Base-by-base conservation (phyloP, 2,888 invertebrate genomes). In the Ganaspis brasiliensis region DNA sequence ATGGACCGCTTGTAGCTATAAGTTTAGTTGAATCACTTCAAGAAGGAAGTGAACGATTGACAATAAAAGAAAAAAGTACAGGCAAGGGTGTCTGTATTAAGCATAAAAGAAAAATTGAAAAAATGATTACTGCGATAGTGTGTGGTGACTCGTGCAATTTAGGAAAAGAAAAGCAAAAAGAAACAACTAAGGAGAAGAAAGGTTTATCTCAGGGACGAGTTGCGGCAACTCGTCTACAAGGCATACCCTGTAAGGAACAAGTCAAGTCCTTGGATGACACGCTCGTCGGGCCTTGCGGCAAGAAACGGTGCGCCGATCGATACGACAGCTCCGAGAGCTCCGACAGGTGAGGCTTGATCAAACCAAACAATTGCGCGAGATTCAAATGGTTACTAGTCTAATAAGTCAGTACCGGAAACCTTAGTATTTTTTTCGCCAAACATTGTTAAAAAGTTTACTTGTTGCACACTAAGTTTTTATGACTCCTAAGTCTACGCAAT, bases 261-360 rank as follows among this genome's bases (percentile, higher is more conserved):
- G 87, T 90, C 82, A 87, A 87, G 82, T 86, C 75, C 78, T 87
- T 88, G 79, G 88, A 90, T 83, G 89, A 89, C 83, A 88, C 86
- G 84, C 86, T 88, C 79, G 85, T 86, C 80, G 91, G 90, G 78
- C 87, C 91, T 85, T 95, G 94, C 91, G 94, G 95, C 92, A 96
- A 95, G 93, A 97, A 96, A 93, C 94, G 97, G 93, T 96, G 97
- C 93, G 94, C 96, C 92, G 97, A 97, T 94, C 95, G 97, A 93
- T 97, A 96, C 93, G 97, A 97, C 94, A 97, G 97, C 92, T 97
- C 97, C 89, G 97, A 97, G 93, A 97, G 97, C 90, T 97, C 97
- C 93, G 97, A 97, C 96, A 97, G 97, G 97, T 97, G 92, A 94
- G 94, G 91, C 77, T 70, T 72, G 56, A 74, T 10, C 59, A 40